These are phyloP conservation scores for Chloebia gouldiae DNA, from an alignment of 2,113 vertebrate genomes.

Conservation along the genomic window DNA sequence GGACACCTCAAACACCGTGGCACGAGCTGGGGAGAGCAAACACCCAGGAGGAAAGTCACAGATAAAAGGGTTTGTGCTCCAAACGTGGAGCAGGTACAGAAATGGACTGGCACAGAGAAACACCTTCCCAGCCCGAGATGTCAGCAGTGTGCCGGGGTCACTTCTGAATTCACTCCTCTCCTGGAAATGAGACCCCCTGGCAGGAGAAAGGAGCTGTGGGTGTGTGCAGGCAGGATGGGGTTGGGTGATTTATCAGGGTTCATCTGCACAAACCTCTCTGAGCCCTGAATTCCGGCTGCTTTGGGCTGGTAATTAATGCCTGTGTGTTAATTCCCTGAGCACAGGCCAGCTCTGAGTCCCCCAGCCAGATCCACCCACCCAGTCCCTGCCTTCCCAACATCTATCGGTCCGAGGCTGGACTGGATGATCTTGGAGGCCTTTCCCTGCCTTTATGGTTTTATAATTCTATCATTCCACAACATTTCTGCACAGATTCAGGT, in stretches of 20 bases:
- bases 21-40: background rate
- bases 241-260: background rate
- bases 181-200: background rate
- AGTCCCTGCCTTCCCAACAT: fast-evolving
- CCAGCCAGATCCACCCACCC: fast-evolving
- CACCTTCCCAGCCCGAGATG: fast-evolving
- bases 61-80: background rate
- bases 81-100: background rate
- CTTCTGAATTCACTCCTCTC: background rate
- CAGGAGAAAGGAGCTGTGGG: background rate
- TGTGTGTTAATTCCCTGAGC: background rate
- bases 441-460: background rate
- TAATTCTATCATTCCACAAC: background rate
- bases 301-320: background rate
- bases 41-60: background rate
- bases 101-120: background rate
- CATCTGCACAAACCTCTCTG: background rate
- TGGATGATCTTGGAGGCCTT: background rate
- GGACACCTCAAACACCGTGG: fast-evolving
- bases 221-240: background rate
- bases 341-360: background rate
- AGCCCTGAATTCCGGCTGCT: background rate
- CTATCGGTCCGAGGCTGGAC: fast-evolving
- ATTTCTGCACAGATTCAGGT: background rate
- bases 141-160: background rate